These are phyloP conservation scores for Dryocosmus kuriphilus DNA, from an alignment of 2,888 invertebrate species.

Conservation along the genomic window DNA sequence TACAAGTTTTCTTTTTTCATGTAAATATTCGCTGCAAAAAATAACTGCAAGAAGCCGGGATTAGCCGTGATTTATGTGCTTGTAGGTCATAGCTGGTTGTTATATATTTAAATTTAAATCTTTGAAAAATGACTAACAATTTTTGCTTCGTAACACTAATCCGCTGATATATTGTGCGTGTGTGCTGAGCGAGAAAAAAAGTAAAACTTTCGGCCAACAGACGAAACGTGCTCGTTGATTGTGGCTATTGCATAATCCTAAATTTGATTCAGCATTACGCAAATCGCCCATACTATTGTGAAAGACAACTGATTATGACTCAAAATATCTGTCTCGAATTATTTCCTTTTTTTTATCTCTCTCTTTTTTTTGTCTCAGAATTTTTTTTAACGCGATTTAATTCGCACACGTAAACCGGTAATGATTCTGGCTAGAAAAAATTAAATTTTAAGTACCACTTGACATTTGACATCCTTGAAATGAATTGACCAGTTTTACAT, in stretches of 20 bases:
- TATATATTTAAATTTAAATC: conserved; percentile 36
- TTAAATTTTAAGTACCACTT: too few species aligned
- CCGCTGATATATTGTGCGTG: conserved; percentile 28
- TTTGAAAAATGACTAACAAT: conserved; percentile 26
- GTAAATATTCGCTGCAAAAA: conserved; percentile 11
- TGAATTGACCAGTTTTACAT: too few species aligned
- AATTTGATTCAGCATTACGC: conserved; percentile 3
- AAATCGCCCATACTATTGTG: neutral
- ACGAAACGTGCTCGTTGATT: conserved; percentile 2
- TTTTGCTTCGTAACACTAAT: conserved; percentile 21
- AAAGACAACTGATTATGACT: neutral
- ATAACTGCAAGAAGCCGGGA: conserved; percentile 15
- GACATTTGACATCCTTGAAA: too few species aligned
- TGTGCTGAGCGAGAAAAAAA: conserved; percentile 16
- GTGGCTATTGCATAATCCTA: neutral
- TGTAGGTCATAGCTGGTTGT: conserved; percentile 29
- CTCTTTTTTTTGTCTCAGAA: too few species aligned
- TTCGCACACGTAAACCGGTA: neutral
- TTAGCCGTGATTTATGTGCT: conserved; percentile 30
- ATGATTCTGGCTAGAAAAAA: too few species aligned
- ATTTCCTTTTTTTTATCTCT: too few species aligned
- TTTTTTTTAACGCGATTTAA: neutral
- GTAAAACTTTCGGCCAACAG: conserved; percentile 11
- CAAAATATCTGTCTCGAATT: neutral
- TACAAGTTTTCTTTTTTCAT: neutral